phyloP scores from a whole-genome alignment of 2,113 vertebrate species.

The Rhodinocichla rosea region DNA sequence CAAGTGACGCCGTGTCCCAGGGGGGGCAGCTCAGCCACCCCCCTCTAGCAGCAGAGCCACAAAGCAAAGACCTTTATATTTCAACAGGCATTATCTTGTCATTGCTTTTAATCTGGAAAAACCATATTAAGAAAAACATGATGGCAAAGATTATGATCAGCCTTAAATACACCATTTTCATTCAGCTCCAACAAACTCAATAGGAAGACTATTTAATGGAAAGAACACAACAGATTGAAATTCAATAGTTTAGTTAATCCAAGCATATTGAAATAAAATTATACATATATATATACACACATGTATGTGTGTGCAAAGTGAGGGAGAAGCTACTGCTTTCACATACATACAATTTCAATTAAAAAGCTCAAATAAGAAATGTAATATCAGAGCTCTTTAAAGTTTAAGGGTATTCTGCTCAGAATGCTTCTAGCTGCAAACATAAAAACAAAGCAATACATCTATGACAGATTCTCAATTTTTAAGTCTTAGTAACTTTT shows the following conservation, averaged over 20 bases:
- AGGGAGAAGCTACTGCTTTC: not conserved
- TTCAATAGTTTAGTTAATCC: not conserved
- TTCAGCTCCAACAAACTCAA: not conserved
- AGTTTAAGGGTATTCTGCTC: not conserved
- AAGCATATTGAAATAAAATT: not conserved
- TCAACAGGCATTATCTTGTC: not conserved
- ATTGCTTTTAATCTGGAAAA: slow-evolving; percentile 7
- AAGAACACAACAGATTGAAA: not conserved
- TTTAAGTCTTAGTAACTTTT: not conserved
- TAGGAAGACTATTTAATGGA: not conserved
- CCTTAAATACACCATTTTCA: not conserved
- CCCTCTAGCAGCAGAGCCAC: not conserved
- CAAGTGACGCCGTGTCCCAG: not conserved
- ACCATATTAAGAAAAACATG: not conserved
- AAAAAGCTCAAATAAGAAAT: not conserved
- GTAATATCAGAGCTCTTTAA: not conserved
- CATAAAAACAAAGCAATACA: not conserved
- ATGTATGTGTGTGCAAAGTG: not conserved
- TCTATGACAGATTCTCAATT: not conserved
- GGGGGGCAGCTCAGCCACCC: not conserved
- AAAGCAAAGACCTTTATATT: not conserved
- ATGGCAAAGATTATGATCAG: not conserved
- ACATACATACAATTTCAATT: not conserved
- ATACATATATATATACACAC: not conserved
- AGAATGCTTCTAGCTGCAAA: not conserved